These are phyloP conservation scores for Macaria notata DNA, from an alignment of 2,888 invertebrate species.

Conservation along the genomic window DNA sequence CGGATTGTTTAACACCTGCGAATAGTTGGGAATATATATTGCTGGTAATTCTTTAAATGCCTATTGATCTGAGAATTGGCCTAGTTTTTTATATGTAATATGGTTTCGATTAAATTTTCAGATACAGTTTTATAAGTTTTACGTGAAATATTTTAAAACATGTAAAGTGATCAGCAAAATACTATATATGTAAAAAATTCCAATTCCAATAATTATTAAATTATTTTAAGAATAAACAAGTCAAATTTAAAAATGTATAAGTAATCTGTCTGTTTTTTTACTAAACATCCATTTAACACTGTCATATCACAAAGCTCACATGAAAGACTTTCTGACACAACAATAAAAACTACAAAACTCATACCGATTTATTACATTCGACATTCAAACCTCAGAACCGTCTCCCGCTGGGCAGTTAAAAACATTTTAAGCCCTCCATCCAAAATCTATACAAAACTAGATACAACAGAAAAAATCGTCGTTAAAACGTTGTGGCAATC, in stretches of 20 bases:
- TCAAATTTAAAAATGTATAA: too few relatives aligned
- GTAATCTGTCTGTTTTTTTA: background rate
- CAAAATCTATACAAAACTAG: constrained; percentile 50
- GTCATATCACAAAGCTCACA: constrained; percentile 10
- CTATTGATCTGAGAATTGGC: constrained; percentile 1
- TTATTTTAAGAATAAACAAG: too few relatives aligned
- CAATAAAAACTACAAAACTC: constrained; percentile 6
- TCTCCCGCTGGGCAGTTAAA: constrained; percentile 36
- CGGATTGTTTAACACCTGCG: constrained; percentile 15
- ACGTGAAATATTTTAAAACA: too few relatives aligned
- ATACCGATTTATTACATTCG: constrained; percentile 19
- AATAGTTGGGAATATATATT: constrained; percentile 5
- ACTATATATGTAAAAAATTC: too few relatives aligned
- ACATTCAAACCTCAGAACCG: constrained; percentile 30
- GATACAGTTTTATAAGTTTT: too few relatives aligned
- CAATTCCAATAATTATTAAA: too few relatives aligned
- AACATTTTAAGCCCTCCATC: constrained; percentile 38
- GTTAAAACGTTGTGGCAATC: constrained; percentile 49
- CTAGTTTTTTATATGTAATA: background rate
- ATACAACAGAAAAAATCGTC: constrained; percentile 61
- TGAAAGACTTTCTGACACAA: constrained; percentile 9
- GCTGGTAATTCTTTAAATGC: constrained; percentile 4
- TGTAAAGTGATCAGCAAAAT: too few relatives aligned
- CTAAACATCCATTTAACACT: constrained; percentile 3
- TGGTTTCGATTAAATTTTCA: background rate